These are phyloP conservation scores for Glomeris marginata DNA, from an alignment of 2,888 invertebrate genomes.

Conservation along the genomic window DNA sequence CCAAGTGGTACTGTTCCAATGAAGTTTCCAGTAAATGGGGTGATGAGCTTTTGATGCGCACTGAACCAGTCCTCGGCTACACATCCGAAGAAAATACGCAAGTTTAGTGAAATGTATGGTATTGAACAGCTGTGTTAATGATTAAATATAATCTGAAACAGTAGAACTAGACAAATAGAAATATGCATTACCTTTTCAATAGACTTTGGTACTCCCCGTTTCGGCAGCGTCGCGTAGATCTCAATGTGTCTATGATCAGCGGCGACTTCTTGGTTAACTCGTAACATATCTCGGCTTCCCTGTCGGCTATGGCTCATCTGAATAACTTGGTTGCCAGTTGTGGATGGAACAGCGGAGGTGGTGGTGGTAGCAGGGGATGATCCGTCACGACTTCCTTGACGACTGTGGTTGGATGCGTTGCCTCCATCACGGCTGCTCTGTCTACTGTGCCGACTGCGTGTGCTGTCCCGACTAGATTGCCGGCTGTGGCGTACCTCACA, in stretches of 20 bases:
- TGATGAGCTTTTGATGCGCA: neutral
- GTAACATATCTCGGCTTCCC: constrained; percentile 9
- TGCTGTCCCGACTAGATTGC: constrained; percentile 46
- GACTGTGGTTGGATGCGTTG: constrained; percentile 17
- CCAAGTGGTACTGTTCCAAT: too few relatives aligned
- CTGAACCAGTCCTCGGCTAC: neutral
- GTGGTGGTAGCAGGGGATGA: constrained; percentile 4
- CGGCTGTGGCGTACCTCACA: constrained; percentile 51
- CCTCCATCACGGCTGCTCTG: constrained; percentile 43
- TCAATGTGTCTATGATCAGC: constrained; percentile 42
- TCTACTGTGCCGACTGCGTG: constrained; percentile 42
- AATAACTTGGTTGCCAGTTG: too few relatives aligned
- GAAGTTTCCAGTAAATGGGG: too few relatives aligned
- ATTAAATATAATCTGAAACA: too few relatives aligned
- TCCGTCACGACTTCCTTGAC: constrained; percentile 19
- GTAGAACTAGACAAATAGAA: neutral
- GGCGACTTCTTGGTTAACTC: neutral
- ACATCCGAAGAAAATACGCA: too few relatives aligned
- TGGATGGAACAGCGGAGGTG: neutral
- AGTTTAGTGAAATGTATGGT: too few relatives aligned
- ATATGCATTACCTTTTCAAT: constrained; percentile 6
- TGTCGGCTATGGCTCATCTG: constrained; percentile 10
- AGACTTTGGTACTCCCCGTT: constrained; percentile 49
- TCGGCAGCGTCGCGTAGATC: constrained; percentile 79
- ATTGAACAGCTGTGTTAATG: too few relatives aligned